phyloP scores from a whole-genome alignment of 1,140 invertebrate genomes.

The Pachypeltis micranthus region DNA sequence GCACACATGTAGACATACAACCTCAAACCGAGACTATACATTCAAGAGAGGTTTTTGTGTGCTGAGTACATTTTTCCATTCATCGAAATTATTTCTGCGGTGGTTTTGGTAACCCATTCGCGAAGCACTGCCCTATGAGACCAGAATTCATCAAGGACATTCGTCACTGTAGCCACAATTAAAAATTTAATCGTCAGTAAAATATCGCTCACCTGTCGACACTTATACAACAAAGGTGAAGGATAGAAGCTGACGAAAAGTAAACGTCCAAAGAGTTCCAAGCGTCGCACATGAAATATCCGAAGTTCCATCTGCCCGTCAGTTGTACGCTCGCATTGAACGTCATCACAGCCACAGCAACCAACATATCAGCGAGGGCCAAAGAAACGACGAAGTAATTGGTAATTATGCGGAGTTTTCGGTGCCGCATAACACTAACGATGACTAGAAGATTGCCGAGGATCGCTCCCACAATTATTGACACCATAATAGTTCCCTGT shows the following conservation, averaged over 20 bases:
- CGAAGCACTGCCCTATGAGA: no score
- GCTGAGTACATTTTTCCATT: no score
- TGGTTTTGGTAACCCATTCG: no score
- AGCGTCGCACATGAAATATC: conserved; percentile 79
- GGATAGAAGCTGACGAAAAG: conserved; percentile 85
- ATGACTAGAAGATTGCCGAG: conserved; percentile 79
- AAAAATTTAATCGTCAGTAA: no score
- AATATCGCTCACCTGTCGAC: conserved; percentile 64
- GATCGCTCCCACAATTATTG: conserved; percentile 74
- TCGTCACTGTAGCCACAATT: no score
- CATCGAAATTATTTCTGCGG: no score
- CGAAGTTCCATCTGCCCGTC: conserved; percentile 73
- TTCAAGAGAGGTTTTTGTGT: no score
- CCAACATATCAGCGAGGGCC: conserved; percentile 81
- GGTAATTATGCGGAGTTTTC: conserved; percentile 70
- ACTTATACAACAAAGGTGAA: conserved; percentile 89
- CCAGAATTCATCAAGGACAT: no score
- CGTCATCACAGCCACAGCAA: conserved; percentile 87
- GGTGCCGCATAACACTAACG: conserved; percentile 57
- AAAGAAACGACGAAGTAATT: conserved; percentile 92
- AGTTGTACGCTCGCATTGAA: conserved; percentile 83
- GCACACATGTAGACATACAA: no score
- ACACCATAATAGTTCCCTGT: conserved; percentile 45
- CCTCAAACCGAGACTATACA: no score
- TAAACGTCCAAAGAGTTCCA: conserved; percentile 93